A percentile compares a stretch with the other conserved stretches of the same genome.
Evolutionary conservation across 2,888 invertebrate genomes (phyloP).

Genomic region (Dynastes tityus): DNA sequence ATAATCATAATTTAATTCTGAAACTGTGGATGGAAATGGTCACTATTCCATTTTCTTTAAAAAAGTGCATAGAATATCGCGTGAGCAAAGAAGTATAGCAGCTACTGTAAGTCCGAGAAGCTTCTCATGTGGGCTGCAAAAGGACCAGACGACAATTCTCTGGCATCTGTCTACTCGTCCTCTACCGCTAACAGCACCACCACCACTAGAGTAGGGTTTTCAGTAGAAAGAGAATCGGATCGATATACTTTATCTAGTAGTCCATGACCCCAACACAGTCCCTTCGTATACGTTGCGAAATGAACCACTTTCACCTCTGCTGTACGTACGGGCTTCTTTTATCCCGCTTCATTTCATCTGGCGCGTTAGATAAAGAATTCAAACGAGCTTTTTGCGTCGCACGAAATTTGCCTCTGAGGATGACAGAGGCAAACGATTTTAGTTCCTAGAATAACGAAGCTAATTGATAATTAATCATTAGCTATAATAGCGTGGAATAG

Average conservation of each 20-base stretch:
- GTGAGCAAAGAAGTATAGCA: too few species aligned
- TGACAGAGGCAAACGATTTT: not conserved
- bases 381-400: not conserved
- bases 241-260: constrained; percentile 26
- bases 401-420: not conserved
- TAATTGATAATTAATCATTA: constrained; percentile 13
- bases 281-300: constrained; percentile 19
- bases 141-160: constrained; percentile 27
- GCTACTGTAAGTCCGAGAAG: too few species aligned
- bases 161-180: not conserved
- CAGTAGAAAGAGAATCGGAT: constrained; percentile 19
- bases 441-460: too few species aligned
- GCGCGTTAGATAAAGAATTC: not conserved
- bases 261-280: constrained; percentile 26
- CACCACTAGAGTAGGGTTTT: not conserved
- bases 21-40: too few species aligned
- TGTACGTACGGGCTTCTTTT: not conserved
- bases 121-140: too few species aligned
- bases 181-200: not conserved
- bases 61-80: too few species aligned
- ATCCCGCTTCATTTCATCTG: not conserved
- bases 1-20: too few species aligned
- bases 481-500: not conserved
- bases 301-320: constrained; percentile 35
- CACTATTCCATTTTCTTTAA: too few species aligned